Evolutionary conservation across 2,113 vertebrate genomes (phyloP).

Genomic region (Xiphias gladius): DNA sequence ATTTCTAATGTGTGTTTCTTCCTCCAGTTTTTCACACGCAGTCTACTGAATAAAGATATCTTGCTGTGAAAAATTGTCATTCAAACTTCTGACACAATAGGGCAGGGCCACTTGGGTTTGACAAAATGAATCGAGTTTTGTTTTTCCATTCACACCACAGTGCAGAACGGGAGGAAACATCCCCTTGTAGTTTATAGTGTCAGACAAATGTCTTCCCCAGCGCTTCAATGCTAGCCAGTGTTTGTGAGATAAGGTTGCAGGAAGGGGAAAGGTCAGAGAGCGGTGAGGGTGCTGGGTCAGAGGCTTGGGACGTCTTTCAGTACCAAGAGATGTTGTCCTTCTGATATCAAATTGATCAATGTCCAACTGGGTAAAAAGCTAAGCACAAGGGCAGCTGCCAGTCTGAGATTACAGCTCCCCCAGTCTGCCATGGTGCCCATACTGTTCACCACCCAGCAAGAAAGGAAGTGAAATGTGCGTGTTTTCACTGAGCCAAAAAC

Average conservation of each 20-base stretch:
- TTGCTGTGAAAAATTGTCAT: constrained; percentile 26
- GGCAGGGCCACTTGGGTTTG: constrained; percentile 14
- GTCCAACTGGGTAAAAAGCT: constrained; percentile 12
- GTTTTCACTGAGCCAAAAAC: constrained; percentile 61
- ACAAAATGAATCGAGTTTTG: constrained; percentile 42
- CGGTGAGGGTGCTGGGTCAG: constrained; percentile 51
- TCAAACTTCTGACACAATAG: constrained; percentile 28
- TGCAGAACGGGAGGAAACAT: constrained; percentile 48
- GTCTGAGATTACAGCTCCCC: constrained; percentile 52
- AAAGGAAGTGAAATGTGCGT: constrained; percentile 60
- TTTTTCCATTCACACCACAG: constrained; percentile 51
- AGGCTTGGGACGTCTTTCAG: constrained; percentile 12
- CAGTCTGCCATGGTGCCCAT: neutral
- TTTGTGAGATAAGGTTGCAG: constrained; percentile 42
- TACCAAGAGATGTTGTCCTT: constrained; percentile 29
- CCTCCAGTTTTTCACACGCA: neutral
- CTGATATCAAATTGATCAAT: constrained; percentile 31
- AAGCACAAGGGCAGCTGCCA: constrained; percentile 36
- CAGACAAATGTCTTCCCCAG: constrained; percentile 47
- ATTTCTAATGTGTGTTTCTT: neutral
- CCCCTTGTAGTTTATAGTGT: constrained; percentile 40
- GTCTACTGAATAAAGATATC: neutral
- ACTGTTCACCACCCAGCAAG: constrained; percentile 29
- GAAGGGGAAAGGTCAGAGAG: constrained; percentile 66
- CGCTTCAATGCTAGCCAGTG: constrained; percentile 9